Evolutionary conservation across 2,797 vertebrate species (phyloP).

Genomic region (Dipus sagitta): DNA sequence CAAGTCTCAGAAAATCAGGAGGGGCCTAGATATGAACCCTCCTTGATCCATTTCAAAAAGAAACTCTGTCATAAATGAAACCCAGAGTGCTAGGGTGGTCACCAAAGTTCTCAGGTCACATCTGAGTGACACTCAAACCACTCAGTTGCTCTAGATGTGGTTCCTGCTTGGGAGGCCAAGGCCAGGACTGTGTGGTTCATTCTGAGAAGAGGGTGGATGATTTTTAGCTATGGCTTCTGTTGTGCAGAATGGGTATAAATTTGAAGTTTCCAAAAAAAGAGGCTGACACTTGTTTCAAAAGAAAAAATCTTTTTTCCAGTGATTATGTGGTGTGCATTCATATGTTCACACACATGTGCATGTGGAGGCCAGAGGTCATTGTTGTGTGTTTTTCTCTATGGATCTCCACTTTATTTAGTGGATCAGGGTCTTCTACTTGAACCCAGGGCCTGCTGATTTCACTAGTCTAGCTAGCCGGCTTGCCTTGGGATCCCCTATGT

Average conservation of each 20-base stretch:
- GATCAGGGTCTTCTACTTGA: too few relatives aligned
- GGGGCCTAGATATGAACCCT: neutral
- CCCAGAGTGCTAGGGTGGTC: neutral
- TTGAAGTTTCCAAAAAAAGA: conserved; percentile 3
- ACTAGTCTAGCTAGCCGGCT: too few relatives aligned
- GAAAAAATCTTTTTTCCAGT: too few relatives aligned
- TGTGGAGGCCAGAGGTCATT: too few relatives aligned
- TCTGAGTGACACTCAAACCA: neutral
- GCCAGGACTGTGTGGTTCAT: too few relatives aligned
- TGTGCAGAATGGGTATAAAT: neutral
- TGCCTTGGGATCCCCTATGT: too few relatives aligned
- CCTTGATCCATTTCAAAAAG: neutral
- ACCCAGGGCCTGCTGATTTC: too few relatives aligned
- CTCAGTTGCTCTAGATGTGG: neutral
- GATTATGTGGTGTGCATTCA: too few relatives aligned
- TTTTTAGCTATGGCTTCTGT: neutral
- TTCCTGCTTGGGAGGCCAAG: neutral
- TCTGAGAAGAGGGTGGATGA: neutral
- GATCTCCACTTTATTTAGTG: too few relatives aligned
- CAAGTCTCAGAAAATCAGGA: neutral
- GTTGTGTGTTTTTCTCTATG: too few relatives aligned
- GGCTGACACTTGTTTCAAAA: neutral
- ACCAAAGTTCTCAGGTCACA: neutral
- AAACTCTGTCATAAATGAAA: neutral
- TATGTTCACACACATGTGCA: too few relatives aligned